Percentiles rank a stretch among this genome's conserved stretches.
Conservation (phyloP, 2,113 vertebrate species). For the Grus americana region DNA sequence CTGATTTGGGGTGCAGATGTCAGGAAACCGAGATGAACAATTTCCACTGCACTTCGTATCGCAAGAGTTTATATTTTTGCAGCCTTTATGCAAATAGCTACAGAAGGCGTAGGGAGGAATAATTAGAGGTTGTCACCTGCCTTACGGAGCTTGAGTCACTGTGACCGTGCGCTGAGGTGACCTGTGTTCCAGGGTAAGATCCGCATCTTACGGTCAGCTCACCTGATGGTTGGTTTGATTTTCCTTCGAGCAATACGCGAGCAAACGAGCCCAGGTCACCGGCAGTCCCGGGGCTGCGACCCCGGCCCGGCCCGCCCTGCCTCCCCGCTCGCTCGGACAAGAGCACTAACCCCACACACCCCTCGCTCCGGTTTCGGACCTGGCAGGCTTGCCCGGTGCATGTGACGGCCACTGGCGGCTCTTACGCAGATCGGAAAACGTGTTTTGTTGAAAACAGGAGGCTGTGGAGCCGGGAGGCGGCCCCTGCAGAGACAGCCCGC, state of each 20-base stretch:
- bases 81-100: neutral
- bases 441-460: neutral
- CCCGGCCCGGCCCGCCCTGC: neutral
- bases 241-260: neutral
- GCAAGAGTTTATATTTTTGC: accelerated
- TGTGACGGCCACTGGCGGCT: neutral
- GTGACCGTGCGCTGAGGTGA: neutral
- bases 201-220: neutral
- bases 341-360: neutral
- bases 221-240: neutral
- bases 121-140: neutral
- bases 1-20: neutral
- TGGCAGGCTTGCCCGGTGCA: neutral
- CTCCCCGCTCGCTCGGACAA: neutral
- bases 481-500: neutral
- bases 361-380: neutral
- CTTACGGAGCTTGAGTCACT: neutral
- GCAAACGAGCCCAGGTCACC: neutral
- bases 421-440: neutral
- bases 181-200: neutral
- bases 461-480: neutral
- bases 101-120: too few relatives aligned
- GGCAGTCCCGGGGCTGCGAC: neutral
- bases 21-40: neutral
- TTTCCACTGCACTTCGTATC: neutral